These are phyloP conservation scores for Drosophila subpulchrella DNA, from an alignment of 1,140 invertebrate genomes.

Conservation along the genomic window DNA sequence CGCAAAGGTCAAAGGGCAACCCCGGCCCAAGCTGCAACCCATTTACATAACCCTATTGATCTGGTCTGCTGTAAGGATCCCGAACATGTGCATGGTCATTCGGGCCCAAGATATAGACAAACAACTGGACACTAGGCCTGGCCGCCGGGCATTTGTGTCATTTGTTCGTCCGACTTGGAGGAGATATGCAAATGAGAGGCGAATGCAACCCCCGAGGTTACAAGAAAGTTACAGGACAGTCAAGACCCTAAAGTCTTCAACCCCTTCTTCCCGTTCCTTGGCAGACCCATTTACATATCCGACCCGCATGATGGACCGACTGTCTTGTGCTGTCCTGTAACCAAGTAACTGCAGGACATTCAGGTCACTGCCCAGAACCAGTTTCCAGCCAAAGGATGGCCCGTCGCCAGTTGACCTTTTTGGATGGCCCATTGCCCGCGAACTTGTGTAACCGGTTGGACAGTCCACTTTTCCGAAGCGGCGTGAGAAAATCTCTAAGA, in stretches of 20 bases:
- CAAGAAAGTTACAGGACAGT: slow-evolving; percentile 56
- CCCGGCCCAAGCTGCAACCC: not conserved
- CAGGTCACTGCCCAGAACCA: slow-evolving; percentile 72
- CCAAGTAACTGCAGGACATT: slow-evolving; percentile 73
- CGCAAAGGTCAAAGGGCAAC: not conserved
- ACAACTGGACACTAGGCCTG: slow-evolving; percentile 62
- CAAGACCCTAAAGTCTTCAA: slow-evolving; percentile 38
- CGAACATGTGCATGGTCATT: slow-evolving; percentile 55
- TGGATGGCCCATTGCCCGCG: slow-evolving; percentile 12
- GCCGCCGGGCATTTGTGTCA: slow-evolving; percentile 44
- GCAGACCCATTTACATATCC: slow-evolving; percentile 35
- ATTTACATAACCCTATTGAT: slow-evolving; percentile 66
- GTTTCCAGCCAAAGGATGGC: slow-evolving; percentile 56
- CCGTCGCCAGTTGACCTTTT: slow-evolving; percentile 22
- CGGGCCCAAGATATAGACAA: slow-evolving; percentile 7
- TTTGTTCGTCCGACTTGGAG: slow-evolving; percentile 4
- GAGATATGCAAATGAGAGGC: slow-evolving; percentile 66
- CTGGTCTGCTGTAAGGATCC: slow-evolving; percentile 39
- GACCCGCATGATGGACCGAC: slow-evolving; percentile 64
- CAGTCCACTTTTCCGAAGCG: slow-evolving; percentile 73
- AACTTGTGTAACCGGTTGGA: slow-evolving; percentile 73
- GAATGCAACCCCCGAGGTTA: slow-evolving; percentile 66
- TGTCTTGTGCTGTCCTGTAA: slow-evolving; percentile 57
- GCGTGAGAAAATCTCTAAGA: slow-evolving; percentile 74
- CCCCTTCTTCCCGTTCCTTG: slow-evolving; percentile 17